Evolutionary conservation across 2,797 vertebrate genomes (phyloP), one percentile per base, ranked within the genome.

Genomic region (Pangasius djambal): DNA sequence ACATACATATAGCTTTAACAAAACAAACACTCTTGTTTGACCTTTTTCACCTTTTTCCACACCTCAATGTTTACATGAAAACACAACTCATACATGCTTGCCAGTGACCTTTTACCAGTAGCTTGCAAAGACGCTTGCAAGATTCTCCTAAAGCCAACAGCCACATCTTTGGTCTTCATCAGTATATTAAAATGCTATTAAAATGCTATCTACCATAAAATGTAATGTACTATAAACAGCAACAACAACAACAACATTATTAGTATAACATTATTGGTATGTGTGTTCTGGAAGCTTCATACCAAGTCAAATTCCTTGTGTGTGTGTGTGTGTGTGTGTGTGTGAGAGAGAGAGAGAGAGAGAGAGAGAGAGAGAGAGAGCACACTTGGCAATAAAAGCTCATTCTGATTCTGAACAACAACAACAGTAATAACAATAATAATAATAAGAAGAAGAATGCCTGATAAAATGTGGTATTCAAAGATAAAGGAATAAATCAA

Each of bases 11-110:
- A 74, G 31, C 83, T 90, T 90, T 85, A 86, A 48, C 89, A 90
- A 90, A 89, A 90, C 81, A 89, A 89, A 89, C 89, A 89, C 40
- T 63, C 84, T 70, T 59, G 74, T 37, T 87, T 81, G 75, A 87
- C 86, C 86, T 69, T 87, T 87, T 69, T 79, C 63, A 88, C 89
- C 89, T 85, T 90, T 90, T 90, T 90, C 89, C 89, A 88, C 86
- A 85, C 86, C 34, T 85, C 65, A 31, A 8, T 90, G 83, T 90
- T 90, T 88, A 88, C 25, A 85, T 81, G 31, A 79, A 90, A 90
- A 90, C 89, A 90, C 74, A 61, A 34, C 61, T 72, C 86, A 37
- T 67, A 37, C 12, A 69, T 67, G 83, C 82, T 74, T 85, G 82
- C 69, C 74, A 50, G 25, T 86, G 84, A 50, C 55, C 84, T 85